Percentiles rank a stretch among this genome's conserved stretches.
These are phyloP conservation scores for Emydoidea blandingii DNA, from an alignment of 2,797 vertebrate genomes.

Conservation along the genomic window DNA sequence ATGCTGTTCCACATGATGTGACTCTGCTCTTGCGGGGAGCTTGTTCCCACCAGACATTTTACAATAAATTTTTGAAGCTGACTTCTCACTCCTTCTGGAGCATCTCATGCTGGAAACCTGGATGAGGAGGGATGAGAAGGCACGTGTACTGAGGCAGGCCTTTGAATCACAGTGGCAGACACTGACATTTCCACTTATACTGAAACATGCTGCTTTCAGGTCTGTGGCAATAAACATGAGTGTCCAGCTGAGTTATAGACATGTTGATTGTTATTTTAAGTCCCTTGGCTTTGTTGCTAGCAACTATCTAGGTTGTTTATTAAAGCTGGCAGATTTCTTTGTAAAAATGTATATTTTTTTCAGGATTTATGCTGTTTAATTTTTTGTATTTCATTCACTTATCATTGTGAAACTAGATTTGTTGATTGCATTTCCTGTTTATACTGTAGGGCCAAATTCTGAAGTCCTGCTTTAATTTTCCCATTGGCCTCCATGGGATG, in stretches of 20 bases:
- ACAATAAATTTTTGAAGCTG: conserved; percentile 76
- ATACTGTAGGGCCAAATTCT: background rate
- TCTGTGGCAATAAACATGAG: conserved; percentile 65
- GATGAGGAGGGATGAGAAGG: conserved; percentile 72
- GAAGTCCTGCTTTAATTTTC: background rate
- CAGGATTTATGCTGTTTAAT: background rate
- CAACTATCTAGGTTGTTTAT: background rate
- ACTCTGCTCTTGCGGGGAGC: conserved; percentile 61
- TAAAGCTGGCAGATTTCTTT: background rate
- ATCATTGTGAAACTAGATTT: background rate
- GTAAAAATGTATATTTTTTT: background rate
- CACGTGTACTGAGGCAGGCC: conserved; percentile 48
- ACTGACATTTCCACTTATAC: conserved; percentile 72
- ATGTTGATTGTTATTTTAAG: background rate
- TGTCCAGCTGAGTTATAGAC: conserved; percentile 60
- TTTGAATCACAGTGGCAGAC: conserved; percentile 70
- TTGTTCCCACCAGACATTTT: conserved; percentile 70
- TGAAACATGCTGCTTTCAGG: conserved; percentile 64
- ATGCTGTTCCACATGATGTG: conserved; percentile 53
- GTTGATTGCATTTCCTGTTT: background rate
- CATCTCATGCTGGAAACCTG: conserved; percentile 68
- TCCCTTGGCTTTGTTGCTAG: conserved; percentile 16
- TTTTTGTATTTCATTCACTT: background rate
- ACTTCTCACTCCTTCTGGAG: conserved; percentile 66
- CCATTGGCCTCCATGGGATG: background rate